These are phyloP conservation scores for Saguinus midas DNA, from an alignment of 2,113 vertebrate species.

Conservation along the genomic window DNA sequence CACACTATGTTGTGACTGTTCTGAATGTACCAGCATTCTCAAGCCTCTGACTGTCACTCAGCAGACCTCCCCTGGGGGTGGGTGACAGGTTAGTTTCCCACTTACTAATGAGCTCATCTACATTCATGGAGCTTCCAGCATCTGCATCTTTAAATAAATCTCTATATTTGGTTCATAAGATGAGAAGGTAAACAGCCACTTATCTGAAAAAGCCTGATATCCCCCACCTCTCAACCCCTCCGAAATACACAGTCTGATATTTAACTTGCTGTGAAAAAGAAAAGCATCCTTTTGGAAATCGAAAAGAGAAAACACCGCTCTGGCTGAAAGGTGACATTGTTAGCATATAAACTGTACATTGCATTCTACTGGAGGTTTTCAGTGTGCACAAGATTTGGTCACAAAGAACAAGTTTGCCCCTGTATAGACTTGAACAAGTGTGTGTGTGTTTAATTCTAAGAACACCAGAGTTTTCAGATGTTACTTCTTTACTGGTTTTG, in stretches of 20 bases:
- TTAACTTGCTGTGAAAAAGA: background rate
- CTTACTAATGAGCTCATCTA: background rate
- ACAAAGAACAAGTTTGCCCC: background rate
- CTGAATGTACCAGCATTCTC: background rate
- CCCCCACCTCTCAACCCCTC: fast-evolving
- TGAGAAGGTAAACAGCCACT: background rate
- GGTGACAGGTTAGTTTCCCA: background rate
- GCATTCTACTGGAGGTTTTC: background rate
- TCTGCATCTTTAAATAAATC: background rate
- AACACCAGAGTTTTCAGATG: background rate
- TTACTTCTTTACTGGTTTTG: background rate
- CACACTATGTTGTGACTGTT: too few relatives aligned
- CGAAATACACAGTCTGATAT: background rate
- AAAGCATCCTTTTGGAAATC: conserved; percentile 33
- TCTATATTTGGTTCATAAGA: conserved; percentile 21
- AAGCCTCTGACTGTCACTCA: background rate
- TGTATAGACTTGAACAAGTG: background rate
- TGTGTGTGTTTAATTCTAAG: background rate
- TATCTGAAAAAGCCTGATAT: background rate
- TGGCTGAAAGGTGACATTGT: background rate
- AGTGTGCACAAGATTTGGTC: background rate
- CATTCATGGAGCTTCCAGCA: background rate
- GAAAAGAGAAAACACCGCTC: background rate
- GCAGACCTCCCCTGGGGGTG: background rate
- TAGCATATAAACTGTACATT: background rate